These are phyloP conservation scores for Actenoides hombroni DNA, from an alignment of 2,113 vertebrate species.

Conservation along the genomic window DNA sequence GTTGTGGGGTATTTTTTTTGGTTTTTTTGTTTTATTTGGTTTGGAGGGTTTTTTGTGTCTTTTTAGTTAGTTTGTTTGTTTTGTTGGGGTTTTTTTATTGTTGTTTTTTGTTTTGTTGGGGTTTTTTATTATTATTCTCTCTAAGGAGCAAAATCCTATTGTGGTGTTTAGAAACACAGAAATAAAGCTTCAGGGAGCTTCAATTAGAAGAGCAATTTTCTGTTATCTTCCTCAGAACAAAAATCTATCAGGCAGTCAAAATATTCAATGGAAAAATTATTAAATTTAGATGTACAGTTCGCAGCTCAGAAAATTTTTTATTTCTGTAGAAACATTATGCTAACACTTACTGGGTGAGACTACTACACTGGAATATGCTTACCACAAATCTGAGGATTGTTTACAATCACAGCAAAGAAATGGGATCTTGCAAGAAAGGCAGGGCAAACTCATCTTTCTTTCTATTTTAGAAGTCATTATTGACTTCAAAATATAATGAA, in stretches of 20 bases:
- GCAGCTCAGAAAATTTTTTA: neutral
- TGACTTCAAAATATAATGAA: neutral
- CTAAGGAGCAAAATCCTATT: neutral
- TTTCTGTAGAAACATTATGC: neutral
- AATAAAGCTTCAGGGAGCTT: neutral
- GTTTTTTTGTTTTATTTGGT: neutral
- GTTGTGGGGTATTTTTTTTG: too few species aligned
- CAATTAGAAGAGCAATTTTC: neutral
- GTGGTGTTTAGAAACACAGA: neutral
- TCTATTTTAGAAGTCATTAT: neutral
- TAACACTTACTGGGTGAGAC: neutral
- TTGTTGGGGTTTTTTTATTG: too few species aligned
- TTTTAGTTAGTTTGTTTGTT: neutral
- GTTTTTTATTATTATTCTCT: neutral
- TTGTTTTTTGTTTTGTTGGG: neutral
- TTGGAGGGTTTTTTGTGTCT: too few species aligned
- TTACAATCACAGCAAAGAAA: neutral
- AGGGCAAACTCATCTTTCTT: neutral
- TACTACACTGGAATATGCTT: rapidly evolving
- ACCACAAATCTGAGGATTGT: neutral
- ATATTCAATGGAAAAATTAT: neutral
- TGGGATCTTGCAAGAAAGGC: rapidly evolving
- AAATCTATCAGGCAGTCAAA: neutral
- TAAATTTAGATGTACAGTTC: neutral
- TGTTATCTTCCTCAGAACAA: neutral